phyloP scores from a whole-genome alignment of 1,140 invertebrate species.

The Aphaenogaster floridana region DNA sequence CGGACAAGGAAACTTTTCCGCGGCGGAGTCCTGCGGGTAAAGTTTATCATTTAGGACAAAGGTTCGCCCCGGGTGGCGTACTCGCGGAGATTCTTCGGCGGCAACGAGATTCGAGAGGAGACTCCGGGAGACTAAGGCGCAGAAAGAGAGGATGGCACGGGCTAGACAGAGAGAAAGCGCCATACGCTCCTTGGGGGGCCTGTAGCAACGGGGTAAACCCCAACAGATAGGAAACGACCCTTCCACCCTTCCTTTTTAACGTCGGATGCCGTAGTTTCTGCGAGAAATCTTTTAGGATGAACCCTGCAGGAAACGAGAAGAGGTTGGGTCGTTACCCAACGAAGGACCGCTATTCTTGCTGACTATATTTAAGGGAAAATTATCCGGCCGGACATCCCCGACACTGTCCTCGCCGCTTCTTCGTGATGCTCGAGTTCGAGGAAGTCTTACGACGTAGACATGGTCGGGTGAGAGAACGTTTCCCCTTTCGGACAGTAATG shows the following conservation, averaged over 20 bases:
- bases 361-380: constrained; percentile 79
- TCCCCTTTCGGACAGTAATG: constrained; percentile 57
- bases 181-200: constrained; percentile 23
- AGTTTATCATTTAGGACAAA: constrained; percentile 84
- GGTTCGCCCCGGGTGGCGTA: constrained; percentile 70
- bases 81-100: constrained; percentile 50
- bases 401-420: constrained; percentile 14
- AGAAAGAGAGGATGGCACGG: neutral
- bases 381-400: constrained; percentile 67
- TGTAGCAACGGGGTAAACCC: constrained; percentile 19
- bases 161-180: neutral
- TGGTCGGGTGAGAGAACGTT: constrained; percentile 22
- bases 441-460: constrained; percentile 62
- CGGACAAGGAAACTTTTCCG: constrained; percentile 79
- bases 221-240: constrained; percentile 61
- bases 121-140: neutral
- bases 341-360: constrained; percentile 70
- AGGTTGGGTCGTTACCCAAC: constrained; percentile 68
- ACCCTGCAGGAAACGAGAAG: constrained; percentile 26
- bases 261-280: constrained; percentile 50
- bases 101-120: constrained; percentile 45
- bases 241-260: constrained; percentile 64
- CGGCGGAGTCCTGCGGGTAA: constrained; percentile 74
- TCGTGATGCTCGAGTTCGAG: constrained; percentile 71
- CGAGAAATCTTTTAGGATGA: constrained; percentile 63